phyloP scores from a whole-genome alignment of 2,888 invertebrate species.

The Theristus sp. region DNA sequence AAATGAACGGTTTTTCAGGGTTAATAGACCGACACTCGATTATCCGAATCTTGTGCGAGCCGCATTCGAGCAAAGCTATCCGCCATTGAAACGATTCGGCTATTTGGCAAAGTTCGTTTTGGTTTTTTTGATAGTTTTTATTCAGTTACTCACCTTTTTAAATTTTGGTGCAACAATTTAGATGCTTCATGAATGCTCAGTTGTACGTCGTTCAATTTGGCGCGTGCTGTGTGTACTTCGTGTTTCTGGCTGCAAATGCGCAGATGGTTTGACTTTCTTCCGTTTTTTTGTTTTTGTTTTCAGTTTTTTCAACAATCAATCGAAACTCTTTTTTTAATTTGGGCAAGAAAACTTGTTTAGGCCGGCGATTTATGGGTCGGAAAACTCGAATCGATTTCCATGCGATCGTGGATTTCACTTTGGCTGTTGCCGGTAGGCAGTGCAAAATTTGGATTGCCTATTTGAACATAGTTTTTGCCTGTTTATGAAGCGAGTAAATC shows the following conservation, averaged over 20 bases:
- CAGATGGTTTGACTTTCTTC: too few species aligned
- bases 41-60: constrained; percentile 61
- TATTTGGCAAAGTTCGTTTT: constrained; percentile 44
- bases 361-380: background rate
- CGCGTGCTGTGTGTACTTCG: constrained; percentile 84
- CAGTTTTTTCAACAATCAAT: too few species aligned
- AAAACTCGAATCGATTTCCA: background rate
- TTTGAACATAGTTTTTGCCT: too few species aligned
- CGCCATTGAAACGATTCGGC: constrained; percentile 43
- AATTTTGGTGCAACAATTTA: too few species aligned
- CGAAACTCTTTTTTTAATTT: background rate
- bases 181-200: constrained; percentile 48
- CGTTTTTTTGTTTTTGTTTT: too few species aligned
- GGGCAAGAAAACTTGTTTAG: background rate
- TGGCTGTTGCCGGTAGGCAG: background rate
- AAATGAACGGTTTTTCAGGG: constrained; percentile 36
- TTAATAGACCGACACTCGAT: constrained; percentile 52
- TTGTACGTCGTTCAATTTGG: constrained; percentile 79
- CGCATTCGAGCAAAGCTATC: constrained; percentile 55
- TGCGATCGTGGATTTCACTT: background rate
- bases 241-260: constrained; percentile 57
- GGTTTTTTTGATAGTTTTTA: background rate
- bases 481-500: too few species aligned
- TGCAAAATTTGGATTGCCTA: too few species aligned
- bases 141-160: constrained; percentile 1